These are phyloP conservation scores for Automeris io DNA, from an alignment of 2,888 invertebrate genomes.

Conservation along the genomic window DNA sequence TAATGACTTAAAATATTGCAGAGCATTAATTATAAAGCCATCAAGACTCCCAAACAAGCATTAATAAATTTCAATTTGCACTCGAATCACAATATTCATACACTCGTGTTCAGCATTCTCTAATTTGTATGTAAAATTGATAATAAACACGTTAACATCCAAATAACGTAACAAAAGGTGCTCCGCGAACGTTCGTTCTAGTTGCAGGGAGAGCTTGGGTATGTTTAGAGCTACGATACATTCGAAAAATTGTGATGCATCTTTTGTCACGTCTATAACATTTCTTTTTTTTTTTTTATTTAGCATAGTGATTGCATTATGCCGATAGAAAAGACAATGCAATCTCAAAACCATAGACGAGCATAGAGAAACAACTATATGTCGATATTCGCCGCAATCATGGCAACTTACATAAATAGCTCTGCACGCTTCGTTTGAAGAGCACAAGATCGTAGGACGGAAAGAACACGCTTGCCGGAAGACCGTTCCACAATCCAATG, in stretches of 20 bases:
- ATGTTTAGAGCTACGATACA: conserved; percentile 28
- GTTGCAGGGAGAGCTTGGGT: conserved; percentile 29
- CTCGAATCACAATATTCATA: conserved; percentile 66
- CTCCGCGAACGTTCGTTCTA: conserved; percentile 29
- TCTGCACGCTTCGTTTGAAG: too few species aligned
- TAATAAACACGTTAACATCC: conserved; percentile 73
- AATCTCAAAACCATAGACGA: too few species aligned
- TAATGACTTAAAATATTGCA: conserved; percentile 1
- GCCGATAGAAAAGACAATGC: too few species aligned
- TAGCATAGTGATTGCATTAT: too few species aligned
- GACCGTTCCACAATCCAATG: too few species aligned
- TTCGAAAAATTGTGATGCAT: conserved; percentile 21
- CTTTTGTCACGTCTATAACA: conserved; percentile 1
- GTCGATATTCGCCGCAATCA: too few species aligned
- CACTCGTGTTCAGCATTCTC: conserved; percentile 29
- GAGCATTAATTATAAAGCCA: conserved; percentile 25
- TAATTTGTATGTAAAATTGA: conserved; percentile 68
- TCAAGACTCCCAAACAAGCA: conserved; percentile 42
- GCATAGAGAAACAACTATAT: too few species aligned
- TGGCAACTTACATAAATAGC: too few species aligned
- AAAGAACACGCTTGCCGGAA: too few species aligned
- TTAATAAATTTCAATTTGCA: conserved; percentile 54
- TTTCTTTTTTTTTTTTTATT: too few species aligned
- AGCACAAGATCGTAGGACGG: too few species aligned
- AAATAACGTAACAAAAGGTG: conserved; percentile 70